Base-by-base conservation (phyloP, 2,888 invertebrate genomes). In the Agonopterix heracliana region DNA sequence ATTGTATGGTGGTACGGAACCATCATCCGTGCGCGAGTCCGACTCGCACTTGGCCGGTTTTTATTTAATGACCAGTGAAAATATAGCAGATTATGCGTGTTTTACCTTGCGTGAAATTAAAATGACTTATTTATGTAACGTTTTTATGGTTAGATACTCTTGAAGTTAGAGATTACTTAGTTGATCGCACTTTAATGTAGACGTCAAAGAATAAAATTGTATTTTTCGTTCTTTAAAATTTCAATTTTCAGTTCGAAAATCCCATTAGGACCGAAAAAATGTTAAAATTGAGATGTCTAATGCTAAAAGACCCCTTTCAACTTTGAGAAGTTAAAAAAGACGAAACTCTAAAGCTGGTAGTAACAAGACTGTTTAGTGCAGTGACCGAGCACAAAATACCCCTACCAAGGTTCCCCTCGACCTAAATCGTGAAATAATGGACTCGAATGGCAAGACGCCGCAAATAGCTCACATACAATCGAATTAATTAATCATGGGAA, bases 401-500 rank as follows among this genome's bases (percentile, higher is more conserved):
- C 79, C 69, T 69, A 63, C 63, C 61, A 55, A 60, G 60, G 61
- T 63, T 60, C 67, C 76, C 75, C 70, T 74, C 76, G 82, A 79
- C 76, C 78, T 66, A 76, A 80, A 81, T 84, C 71, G 74, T 69
- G 68, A 72, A 80, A 78, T 82, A 84, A 84, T 84, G 78, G 78
- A 79, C 80, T 78, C 68, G 71, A 63, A 61, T 67, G 71, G 26
- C 26, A 26, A 73, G 63, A 74, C 72, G 74, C 74, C 74, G 71
- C 75, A 69, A 78, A 79, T 78, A 81, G 77, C 78, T 78, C 72
- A 78, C 74, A 78, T 74, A 85, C 81, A 88, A 87, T 86, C 81
- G 72, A 83, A 84, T 88, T 86, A 87, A 88, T 88, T 88, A 86
- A 87, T 88, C 87, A 85, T 76, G 74, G 76, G 73, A 77, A 75